phyloP scores from a whole-genome alignment of 2,113 vertebrate genomes.

The Serinus canaria region DNA sequence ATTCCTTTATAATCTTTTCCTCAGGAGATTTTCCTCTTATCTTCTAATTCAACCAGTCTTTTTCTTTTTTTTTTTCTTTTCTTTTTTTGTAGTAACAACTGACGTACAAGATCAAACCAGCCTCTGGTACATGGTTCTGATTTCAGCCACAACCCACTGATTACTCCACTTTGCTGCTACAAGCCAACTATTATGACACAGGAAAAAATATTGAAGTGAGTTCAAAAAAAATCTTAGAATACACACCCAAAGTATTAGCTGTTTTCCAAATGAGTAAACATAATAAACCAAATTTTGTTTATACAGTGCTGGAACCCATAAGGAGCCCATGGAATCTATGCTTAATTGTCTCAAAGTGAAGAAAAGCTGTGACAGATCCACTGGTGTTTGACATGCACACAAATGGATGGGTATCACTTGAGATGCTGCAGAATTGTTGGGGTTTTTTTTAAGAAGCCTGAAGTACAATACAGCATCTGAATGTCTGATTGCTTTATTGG shows the following conservation, averaged over 20 bases:
- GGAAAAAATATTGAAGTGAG: conserved; percentile 3
- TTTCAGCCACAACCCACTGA: background rate
- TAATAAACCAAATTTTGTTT: conserved; percentile 3
- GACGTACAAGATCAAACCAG: background rate
- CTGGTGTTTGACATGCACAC: background rate
- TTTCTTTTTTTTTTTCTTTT: background rate
- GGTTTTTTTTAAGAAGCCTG: background rate
- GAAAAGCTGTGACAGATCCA: background rate
- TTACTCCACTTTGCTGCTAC: background rate
- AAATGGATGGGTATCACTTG: background rate
- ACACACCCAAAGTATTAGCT: background rate
- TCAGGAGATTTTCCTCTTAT: background rate
- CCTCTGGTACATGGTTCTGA: background rate
- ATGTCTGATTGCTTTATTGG: background rate
- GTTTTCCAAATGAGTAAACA: conserved; percentile 39
- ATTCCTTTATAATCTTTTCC: background rate
- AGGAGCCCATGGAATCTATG: background rate
- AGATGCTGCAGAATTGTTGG: background rate
- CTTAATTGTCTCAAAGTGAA: background rate
- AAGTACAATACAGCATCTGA: background rate
- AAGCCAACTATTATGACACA: conserved; percentile 32
- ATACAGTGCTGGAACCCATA: background rate
- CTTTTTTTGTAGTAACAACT: background rate
- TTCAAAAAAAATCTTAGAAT: conserved; percentile 2
- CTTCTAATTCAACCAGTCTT: background rate